Conservation (phyloP, 2,797 vertebrate species). For the Garrulus glandarius region DNA sequence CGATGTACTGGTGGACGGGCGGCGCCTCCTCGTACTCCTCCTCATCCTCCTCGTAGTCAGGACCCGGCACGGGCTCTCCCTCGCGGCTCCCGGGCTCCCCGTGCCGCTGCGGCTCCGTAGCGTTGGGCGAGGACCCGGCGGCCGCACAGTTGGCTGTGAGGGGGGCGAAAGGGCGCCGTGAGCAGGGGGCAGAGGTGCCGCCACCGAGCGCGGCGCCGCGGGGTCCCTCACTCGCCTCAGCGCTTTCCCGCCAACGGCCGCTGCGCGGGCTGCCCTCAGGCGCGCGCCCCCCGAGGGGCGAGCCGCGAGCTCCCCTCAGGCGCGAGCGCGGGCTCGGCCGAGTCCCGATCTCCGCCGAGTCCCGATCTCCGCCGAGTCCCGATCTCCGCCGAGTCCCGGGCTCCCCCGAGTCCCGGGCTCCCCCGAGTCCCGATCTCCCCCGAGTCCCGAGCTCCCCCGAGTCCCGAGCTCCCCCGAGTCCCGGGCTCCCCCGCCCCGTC, state of each 20-base stretch:
- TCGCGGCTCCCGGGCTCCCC: neutral
- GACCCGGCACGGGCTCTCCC: neutral
- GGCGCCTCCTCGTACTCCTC: conserved; percentile 52
- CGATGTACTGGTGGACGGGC: conserved; percentile 55
- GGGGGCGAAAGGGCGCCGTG: neutral
- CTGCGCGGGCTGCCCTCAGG: neutral
- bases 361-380: too few relatives aligned
- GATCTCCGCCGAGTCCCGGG: neutral
- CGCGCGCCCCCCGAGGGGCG: too few relatives aligned
- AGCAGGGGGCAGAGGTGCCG: neutral
- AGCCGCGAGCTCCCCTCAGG: too few relatives aligned
- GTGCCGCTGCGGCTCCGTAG: conserved; percentile 15
- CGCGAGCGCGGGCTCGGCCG: too few relatives aligned
- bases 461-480: too few relatives aligned
- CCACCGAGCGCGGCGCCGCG: too few relatives aligned
- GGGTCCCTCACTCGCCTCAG: neutral
- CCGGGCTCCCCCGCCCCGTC: accelerated
- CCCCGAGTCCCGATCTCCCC: too few relatives aligned
- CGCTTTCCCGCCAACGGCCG: neutral
- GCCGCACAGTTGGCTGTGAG: neutral
- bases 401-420: too few relatives aligned
- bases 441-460: too few relatives aligned
- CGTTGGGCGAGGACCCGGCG: conserved; percentile 3
- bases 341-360: too few relatives aligned
- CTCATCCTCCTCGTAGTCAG: conserved; percentile 66